phyloP scores from a whole-genome alignment of 2,888 invertebrate species.

The Cylindroiulus punctatus region DNA sequence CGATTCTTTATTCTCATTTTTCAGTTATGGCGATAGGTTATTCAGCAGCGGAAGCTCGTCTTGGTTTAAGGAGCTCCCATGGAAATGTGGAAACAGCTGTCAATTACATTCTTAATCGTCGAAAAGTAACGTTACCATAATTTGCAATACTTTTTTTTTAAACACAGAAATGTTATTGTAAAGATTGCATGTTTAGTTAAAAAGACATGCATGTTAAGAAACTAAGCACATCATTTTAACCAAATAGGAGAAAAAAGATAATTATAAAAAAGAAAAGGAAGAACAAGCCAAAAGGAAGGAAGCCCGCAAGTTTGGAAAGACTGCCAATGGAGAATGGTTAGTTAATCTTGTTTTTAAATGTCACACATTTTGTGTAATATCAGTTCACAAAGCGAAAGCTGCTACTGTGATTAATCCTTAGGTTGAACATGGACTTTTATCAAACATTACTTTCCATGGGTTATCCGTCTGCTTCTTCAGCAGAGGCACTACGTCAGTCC shows the following conservation, averaged over 20 bases:
- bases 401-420: constrained; percentile 59
- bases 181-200: too few relatives aligned
- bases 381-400: neutral
- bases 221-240: too few relatives aligned
- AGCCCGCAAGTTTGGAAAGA: constrained; percentile 71
- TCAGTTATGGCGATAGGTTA: constrained; percentile 71
- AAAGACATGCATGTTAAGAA: neutral
- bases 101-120: constrained; percentile 73
- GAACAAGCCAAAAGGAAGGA: constrained; percentile 63
- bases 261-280: constrained; percentile 59
- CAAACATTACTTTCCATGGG: constrained; percentile 72
- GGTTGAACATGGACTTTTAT: constrained; percentile 63
- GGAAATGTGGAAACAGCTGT: constrained; percentile 74
- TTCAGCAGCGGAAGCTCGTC: constrained; percentile 74
- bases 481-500: constrained; percentile 73
- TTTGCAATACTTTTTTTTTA: neutral
- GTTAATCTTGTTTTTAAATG: constrained; percentile 22
- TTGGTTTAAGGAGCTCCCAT: constrained; percentile 73
- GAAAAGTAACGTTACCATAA: constrained; percentile 64
- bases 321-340: constrained; percentile 71
- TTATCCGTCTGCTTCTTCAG: constrained; percentile 71
- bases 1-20: constrained; percentile 54
- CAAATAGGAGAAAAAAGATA: constrained; percentile 40
- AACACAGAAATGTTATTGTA: neutral
- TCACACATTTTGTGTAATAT: neutral